These are phyloP conservation scores for Eutrigla gurnardus DNA, from an alignment of 2,797 vertebrate species.

Conservation along the genomic window DNA sequence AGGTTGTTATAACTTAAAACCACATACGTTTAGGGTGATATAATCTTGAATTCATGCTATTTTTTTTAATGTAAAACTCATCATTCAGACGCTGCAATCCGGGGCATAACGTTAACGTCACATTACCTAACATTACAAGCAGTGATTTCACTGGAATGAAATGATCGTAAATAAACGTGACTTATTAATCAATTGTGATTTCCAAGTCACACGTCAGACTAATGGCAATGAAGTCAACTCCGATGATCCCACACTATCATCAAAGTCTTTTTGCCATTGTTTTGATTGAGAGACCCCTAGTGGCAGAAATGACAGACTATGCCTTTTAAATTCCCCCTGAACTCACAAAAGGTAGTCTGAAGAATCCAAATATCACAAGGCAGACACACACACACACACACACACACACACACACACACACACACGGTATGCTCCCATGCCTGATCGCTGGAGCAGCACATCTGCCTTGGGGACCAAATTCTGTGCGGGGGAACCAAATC, in stretches of 20 bases:
- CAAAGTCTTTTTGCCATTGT: neutral
- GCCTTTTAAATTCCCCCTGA: neutral
- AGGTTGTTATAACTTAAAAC: constrained; percentile 1
- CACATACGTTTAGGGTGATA: neutral
- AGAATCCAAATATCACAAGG: constrained; percentile 37
- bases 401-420: constrained; percentile 35
- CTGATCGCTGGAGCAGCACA: constrained; percentile 75
- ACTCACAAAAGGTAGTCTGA: constrained; percentile 33
- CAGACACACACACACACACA: constrained; percentile 44
- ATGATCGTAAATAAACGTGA: neutral
- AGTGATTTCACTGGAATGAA: neutral
- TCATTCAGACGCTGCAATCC: constrained; percentile 1
- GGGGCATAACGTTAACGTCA: neutral
- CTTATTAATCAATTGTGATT: neutral
- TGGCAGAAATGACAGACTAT: neutral
- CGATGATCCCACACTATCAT: neutral
- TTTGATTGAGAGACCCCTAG: too few species aligned
- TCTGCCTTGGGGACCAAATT: constrained; percentile 81
- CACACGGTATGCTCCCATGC: constrained; percentile 42
- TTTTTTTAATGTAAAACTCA: neutral
- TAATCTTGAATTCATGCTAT: constrained; percentile 1
- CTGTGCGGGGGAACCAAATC: constrained; percentile 87
- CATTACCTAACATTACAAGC: neutral
- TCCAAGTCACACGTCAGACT: neutral
- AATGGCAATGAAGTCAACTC: neutral